A percentile compares a stretch with the other conserved stretches of the same genome.
These are phyloP conservation scores for Paraescarpia echinospica DNA, from an alignment of 1,140 invertebrate genomes.

Conservation along the genomic window DNA sequence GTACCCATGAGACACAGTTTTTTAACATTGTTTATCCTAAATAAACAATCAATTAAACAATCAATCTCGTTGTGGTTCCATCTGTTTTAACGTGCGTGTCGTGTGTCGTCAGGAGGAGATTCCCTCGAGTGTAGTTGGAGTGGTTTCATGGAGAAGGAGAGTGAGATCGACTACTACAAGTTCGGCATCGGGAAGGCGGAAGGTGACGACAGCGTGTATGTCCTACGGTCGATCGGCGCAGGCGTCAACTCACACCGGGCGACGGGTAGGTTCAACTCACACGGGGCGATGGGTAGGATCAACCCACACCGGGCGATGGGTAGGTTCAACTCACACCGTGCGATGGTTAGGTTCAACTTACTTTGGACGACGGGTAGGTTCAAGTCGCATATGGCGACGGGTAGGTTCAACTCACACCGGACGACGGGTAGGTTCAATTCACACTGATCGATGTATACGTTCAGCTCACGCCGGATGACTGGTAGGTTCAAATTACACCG, in stretches of 20 bases:
- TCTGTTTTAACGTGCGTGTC: not conserved
- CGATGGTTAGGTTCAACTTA: not conserved
- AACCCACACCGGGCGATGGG: too few species aligned
- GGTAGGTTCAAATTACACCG: not conserved
- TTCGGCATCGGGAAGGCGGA: not conserved
- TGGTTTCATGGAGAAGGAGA: constrained; percentile 8
- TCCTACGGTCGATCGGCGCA: not conserved
- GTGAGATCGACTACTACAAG: constrained; percentile 16
- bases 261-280: not conserved
- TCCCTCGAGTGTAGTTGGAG: not conserved
- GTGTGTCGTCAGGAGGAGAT: not conserved
- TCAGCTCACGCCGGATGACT: not conserved
- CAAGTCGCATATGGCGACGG: too few species aligned
- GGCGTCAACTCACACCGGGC: not conserved
- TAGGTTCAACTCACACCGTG: not conserved
- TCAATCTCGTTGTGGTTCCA: too few species aligned
- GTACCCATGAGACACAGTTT: too few species aligned
- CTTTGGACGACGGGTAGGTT: too few species aligned
- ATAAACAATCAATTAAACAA: too few species aligned
- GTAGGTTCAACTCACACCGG: not conserved
- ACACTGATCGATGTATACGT: not conserved
- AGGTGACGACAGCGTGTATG: constrained; percentile 3
- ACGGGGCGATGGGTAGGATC: not conserved
- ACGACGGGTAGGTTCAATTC: not conserved
- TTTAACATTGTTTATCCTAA: too few species aligned